Conservation (phyloP, 2,113 vertebrate species). For the rat (Rattus norvegicus) region DNA sequence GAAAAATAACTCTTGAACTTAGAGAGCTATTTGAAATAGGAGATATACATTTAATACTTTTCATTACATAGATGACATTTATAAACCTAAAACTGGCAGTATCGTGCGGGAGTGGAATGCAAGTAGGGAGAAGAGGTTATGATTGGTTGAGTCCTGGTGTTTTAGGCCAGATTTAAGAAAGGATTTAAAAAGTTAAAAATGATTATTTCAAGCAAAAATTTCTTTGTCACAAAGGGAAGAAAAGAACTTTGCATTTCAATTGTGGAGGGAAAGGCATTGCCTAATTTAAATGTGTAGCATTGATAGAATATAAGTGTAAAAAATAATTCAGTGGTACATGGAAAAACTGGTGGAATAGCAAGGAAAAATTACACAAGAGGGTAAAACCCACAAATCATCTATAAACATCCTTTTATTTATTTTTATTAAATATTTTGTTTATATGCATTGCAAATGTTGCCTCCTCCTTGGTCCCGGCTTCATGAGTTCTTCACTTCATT, state of each 20-base stretch:
- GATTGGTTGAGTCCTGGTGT: neutral
- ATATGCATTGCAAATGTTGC: no score
- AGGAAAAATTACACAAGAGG: neutral
- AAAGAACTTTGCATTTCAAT: neutral
- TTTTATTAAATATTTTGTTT: no score
- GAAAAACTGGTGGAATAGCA: neutral
- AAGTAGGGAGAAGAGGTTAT: neutral
- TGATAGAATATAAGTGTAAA: neutral
- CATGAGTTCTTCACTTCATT: no score
- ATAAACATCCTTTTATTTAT: neutral
- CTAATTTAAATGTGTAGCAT: neutral
- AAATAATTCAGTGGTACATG: neutral
- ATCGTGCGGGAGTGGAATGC: neutral
- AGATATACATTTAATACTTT: neutral
- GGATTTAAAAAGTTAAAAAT: neutral
- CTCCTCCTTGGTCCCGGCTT: no score
- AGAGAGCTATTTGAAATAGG: neutral
- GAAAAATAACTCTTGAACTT: neutral
- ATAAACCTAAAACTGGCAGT: neutral
- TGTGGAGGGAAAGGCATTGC: neutral
- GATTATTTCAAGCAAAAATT: neutral
- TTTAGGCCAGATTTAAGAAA: neutral
- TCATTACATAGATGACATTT: no score
- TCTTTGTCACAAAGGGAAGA: neutral
- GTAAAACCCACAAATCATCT: neutral